Conservation (phyloP, 2,113 vertebrate species). For the Opisthocomus hoazin region DNA sequence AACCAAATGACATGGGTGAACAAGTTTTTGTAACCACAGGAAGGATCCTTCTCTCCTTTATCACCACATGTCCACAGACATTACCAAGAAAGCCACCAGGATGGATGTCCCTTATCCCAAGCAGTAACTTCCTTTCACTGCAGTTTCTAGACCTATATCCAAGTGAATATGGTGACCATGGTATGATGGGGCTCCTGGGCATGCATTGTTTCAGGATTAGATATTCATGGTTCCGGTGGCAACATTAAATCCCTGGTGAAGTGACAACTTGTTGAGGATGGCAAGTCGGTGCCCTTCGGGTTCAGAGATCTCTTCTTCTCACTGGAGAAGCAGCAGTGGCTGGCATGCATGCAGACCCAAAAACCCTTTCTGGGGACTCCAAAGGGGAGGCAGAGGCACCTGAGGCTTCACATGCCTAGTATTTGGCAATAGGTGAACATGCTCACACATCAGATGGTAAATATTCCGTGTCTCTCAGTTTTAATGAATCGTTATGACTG, state of each 20-base stretch:
- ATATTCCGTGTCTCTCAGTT: neutral
- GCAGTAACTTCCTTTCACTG: neutral
- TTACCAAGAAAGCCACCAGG: neutral
- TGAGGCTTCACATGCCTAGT: neutral
- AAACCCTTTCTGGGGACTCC: neutral
- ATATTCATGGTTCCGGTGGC: neutral
- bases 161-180: neutral
- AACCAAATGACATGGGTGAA: neutral
- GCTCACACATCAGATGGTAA: constrained; percentile 12
- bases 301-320: neutral
- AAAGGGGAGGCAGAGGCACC: neutral
- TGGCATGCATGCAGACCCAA: neutral
- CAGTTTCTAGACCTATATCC: neutral
- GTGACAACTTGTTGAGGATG: neutral
- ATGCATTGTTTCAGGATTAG: neutral
- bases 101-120: neutral
- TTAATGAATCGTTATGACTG: constrained; percentile 16
- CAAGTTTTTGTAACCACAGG: neutral
- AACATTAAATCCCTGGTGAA: neutral
- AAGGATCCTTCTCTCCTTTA: neutral
- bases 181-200: neutral
- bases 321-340: neutral
- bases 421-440: neutral
- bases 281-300: neutral
- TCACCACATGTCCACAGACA: accelerated